Percentiles rank a stretch among this genome's conserved stretches.
Conservation (phyloP, 2,113 vertebrate species). For the Sminthopsis crassicaudata region DNA sequence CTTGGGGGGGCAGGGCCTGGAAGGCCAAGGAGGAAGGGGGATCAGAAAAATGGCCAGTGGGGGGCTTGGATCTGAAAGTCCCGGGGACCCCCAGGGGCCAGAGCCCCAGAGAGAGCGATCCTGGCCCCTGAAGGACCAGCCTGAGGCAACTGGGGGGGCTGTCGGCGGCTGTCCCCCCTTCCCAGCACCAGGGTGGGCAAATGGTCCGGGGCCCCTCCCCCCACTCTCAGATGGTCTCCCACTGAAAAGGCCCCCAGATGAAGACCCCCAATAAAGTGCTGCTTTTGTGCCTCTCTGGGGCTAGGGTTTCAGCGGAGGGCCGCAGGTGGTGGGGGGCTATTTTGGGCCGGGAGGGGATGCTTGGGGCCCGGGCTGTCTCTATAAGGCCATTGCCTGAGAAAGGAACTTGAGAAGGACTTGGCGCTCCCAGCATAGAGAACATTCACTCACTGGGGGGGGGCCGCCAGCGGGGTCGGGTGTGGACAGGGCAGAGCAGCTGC, state of each 20-base stretch:
- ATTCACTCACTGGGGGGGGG: neutral
- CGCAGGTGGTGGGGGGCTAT: neutral
- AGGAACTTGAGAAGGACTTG: neutral
- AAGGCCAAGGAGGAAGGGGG: too few species aligned
- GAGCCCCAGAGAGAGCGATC: too few species aligned
- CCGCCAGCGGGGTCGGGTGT: neutral
- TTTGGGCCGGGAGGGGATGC: neutral
- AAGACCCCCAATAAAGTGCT: neutral
- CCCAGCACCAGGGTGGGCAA: too few species aligned
- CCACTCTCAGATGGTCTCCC: neutral
- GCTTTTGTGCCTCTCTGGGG: neutral
- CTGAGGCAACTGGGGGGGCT: too few species aligned
- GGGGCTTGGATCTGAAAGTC: too few species aligned
- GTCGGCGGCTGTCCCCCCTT: too few species aligned
- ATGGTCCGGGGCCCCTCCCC: too few species aligned
- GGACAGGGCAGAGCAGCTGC: neutral
- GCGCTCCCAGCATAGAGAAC: neutral
- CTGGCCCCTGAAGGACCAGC: too few species aligned
- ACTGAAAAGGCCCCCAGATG: neutral
- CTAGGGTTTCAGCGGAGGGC: neutral
- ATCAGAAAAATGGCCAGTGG: too few species aligned
- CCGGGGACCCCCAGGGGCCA: too few species aligned
- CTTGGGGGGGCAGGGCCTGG: too few species aligned
- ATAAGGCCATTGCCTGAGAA: neutral
- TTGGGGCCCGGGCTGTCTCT: neutral